Percentiles rank a stretch among this genome's conserved stretches.
phyloP scores from a whole-genome alignment of 2,797 vertebrate genomes.

The Microhierax caerulescens region DNA sequence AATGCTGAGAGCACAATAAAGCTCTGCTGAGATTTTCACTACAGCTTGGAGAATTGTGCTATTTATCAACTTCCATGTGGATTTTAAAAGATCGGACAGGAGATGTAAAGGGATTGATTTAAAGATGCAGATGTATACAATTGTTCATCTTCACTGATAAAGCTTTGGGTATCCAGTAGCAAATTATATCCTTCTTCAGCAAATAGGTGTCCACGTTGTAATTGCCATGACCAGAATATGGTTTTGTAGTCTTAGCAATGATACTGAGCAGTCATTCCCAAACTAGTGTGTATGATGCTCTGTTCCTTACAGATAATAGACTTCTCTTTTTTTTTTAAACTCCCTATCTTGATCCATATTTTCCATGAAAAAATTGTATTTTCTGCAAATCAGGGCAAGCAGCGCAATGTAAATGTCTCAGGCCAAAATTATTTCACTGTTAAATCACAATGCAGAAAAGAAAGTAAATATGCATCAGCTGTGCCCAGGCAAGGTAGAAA shows the following conservation, averaged over 20 bases:
- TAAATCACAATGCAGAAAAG: not conserved
- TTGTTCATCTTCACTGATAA: not conserved
- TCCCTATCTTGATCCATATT: not conserved
- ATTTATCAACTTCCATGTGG: not conserved
- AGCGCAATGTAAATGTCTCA: not conserved
- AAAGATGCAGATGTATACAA: not conserved
- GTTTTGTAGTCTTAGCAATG: not conserved
- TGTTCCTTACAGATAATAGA: not conserved
- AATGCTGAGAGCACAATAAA: constrained; percentile 32
- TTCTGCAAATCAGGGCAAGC: not conserved
- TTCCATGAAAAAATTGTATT: not conserved
- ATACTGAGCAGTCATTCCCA: not conserved
- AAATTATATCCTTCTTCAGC: not conserved
- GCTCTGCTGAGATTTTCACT: not conserved
- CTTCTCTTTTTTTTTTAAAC: not conserved
- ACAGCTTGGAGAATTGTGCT: not conserved
- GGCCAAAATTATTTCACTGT: not conserved
- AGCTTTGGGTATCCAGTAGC: not conserved
- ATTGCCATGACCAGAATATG: not conserved
- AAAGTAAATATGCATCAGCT: not conserved
- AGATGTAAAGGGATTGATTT: not conserved
- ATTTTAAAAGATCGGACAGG: not conserved
- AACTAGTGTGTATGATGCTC: not conserved
- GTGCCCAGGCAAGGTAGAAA: not conserved
- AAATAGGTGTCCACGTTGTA: not conserved